These are phyloP conservation scores for Syngnathus scovelli DNA, from an alignment of 2,113 vertebrate genomes.

Conservation along the genomic window DNA sequence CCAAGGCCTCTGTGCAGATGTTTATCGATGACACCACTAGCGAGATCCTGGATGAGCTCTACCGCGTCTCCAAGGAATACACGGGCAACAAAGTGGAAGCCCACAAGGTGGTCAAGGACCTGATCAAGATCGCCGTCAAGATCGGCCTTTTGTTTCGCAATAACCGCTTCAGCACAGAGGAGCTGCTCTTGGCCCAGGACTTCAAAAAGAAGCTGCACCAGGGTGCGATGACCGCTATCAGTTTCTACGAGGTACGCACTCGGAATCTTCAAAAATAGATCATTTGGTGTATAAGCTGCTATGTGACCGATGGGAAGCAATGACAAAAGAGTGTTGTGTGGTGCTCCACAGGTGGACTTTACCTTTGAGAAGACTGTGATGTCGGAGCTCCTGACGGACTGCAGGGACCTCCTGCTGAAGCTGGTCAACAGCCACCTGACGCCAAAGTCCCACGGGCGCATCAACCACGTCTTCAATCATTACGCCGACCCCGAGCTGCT, in stretches of 20 bases:
- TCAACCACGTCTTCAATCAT: constrained; percentile 85
- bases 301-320: no score
- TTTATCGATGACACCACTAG: constrained; percentile 85
- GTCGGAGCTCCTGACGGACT: constrained; percentile 65
- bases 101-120: constrained; percentile 83
- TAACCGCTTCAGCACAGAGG: constrained; percentile 72
- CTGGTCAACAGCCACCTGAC: constrained; percentile 82
- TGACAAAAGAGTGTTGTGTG: no score
- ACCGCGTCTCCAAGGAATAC: constrained; percentile 81
- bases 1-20: constrained; percentile 79
- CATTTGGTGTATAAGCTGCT: no score
- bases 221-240: constrained; percentile 84
- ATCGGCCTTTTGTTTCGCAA: constrained; percentile 79
- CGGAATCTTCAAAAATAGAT: no score
- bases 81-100: constrained; percentile 74
- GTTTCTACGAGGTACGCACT: constrained; percentile 77
- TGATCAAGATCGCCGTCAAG: constrained; percentile 85
- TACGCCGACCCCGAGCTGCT: constrained; percentile 78
- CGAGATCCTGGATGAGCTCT: constrained; percentile 85
- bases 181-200: constrained; percentile 73
- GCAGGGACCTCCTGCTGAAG: constrained; percentile 77
- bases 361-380: constrained; percentile 82
- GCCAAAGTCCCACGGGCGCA: constrained; percentile 82
- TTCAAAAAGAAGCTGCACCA: constrained; percentile 81
- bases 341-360: constrained; percentile 74